phyloP scores from a whole-genome alignment of 1,140 invertebrate genomes.

The Penaeus indicus region DNA sequence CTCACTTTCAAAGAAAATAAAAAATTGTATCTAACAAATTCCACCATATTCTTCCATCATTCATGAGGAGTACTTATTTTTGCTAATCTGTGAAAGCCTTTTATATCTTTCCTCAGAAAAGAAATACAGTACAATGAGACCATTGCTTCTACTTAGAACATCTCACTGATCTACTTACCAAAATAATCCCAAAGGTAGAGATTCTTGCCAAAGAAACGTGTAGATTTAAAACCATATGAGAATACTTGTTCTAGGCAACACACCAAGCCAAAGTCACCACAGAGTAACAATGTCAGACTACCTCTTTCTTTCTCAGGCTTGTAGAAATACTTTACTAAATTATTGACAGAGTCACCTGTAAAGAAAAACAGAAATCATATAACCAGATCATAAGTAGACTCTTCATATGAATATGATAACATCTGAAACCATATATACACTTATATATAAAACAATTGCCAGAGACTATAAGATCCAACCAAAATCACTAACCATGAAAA shows the following conservation, averaged over 20 bases:
- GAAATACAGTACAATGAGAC: neutral
- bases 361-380: neutral
- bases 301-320: slow-evolving; percentile 80
- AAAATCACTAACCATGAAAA: neutral
- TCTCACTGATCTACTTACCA: slow-evolving; percentile 75
- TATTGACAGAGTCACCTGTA: slow-evolving; percentile 93
- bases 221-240: slow-evolving; percentile 91
- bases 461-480: neutral
- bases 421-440: neutral
- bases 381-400: neutral
- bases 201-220: slow-evolving; percentile 92
- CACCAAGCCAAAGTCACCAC: slow-evolving; percentile 94
- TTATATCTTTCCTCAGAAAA: too few relatives aligned
- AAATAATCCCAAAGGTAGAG: slow-evolving; percentile 99
- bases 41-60: too few relatives aligned
- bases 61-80: too few relatives aligned
- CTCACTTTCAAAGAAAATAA: too few relatives aligned
- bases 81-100: too few relatives aligned
- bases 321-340: slow-evolving; percentile 96
- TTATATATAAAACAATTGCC: neutral
- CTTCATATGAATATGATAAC: neutral
- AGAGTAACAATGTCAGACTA: slow-evolving; percentile 91
- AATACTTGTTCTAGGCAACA: slow-evolving; percentile 95
- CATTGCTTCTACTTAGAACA: neutral
- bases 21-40: too few relatives aligned